phyloP scores from a whole-genome alignment of 2,797 vertebrate species.

The Thunnus albacares region DNA sequence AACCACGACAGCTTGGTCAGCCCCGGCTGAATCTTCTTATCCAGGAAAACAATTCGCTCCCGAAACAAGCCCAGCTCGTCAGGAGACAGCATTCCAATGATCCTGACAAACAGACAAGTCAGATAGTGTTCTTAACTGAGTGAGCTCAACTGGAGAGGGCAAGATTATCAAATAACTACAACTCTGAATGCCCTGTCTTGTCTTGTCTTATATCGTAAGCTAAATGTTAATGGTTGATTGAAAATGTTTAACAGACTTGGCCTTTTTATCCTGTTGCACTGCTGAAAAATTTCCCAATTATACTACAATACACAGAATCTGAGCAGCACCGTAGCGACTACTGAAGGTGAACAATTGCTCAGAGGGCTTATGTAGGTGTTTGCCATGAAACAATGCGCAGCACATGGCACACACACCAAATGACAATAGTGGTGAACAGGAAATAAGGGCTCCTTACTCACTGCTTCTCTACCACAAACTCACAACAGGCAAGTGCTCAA shows the following conservation, averaged over 20 bases:
- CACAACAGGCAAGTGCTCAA: neutral
- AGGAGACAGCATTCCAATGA: slow-evolving; percentile 85
- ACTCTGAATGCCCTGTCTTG: neutral
- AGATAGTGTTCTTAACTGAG: neutral
- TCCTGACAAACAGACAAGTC: slow-evolving; percentile 75
- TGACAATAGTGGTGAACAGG: neutral
- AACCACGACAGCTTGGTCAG: slow-evolving; percentile 89
- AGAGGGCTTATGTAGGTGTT: too few relatives aligned
- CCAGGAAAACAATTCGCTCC: slow-evolving; percentile 86
- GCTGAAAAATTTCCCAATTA: neutral
- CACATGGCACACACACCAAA: neutral
- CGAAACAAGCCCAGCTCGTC: slow-evolving; percentile 89
- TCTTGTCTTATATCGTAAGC: neutral
- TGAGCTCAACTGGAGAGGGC: neutral
- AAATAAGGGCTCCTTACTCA: neutral
- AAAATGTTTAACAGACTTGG: neutral
- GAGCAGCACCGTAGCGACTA: too few relatives aligned
- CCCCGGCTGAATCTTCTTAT: slow-evolving; percentile 90
- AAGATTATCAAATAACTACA: neutral
- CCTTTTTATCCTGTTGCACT: neutral
- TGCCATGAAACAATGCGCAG: neutral
- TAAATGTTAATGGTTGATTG: neutral
- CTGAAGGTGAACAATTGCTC: too few relatives aligned
- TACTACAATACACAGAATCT: too few relatives aligned
- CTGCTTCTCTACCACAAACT: neutral